Evolutionary conservation across 2,113 vertebrate genomes (phyloP), one percentile per base, ranked within the genome.

Genomic region (Phoxinus phoxinus): DNA sequence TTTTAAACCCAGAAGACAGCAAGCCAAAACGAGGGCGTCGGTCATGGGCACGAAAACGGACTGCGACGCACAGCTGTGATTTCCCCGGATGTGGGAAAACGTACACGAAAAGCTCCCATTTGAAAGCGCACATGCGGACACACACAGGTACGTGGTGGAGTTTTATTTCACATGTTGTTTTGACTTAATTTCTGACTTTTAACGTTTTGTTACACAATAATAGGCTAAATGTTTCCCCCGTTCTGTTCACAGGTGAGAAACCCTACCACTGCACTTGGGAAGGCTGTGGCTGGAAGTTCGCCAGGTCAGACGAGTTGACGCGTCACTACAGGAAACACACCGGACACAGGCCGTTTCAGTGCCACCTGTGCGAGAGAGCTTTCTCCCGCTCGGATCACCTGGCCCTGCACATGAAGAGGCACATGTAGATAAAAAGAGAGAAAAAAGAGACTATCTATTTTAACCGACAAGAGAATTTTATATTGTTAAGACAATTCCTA

Each of bases 381-480:
- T 98, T 98, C 92, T 98, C 97, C 67, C 94, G 97, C 21, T 97
- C 96, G 0, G 97, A 97, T 87, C 97, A 97, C 89, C 92, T 98
- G 1, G 97, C 97, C n/a, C 95, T 98, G 73, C 97, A 98, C 92
- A 98, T 98, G 97, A 98, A 98, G 94, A 94, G 97, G 89, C 97
- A 98, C 91, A 95, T 97, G 95, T 98, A 93, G 94, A 78, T 75
- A 2, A 93, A 75, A 81, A 1, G n/a, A 6, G 53, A 25, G 0
- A 23, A 3, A 63, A 23, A 6, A 65, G 9, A 81, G 41, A 84
- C 58, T 71, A 27, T 46, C 35, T 67, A 41, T 35, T 75, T 67
- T 48, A 72, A 82, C 51, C 61, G 25, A 77, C 63, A 4, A 90
- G 77, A 83, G 41, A 86, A 74, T 61, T 76, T 56, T 79, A 81